Evolutionary conservation across 2,797 vertebrate genomes (phyloP), one percentile per base, ranked within the genome.

Genomic region (Allobates femoralis): DNA sequence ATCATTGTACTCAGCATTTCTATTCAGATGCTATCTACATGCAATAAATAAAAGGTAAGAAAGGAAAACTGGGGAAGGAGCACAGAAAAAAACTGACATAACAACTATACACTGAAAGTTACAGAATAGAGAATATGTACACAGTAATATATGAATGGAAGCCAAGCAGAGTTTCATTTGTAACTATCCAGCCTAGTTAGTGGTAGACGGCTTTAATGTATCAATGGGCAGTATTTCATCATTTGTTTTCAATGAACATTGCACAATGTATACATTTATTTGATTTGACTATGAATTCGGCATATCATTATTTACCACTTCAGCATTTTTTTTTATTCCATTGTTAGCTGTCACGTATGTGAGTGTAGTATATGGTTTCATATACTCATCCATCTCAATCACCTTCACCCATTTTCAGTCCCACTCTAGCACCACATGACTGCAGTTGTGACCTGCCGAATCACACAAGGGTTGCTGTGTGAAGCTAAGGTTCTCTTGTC

Each of bases 21-120:
- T 41, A 56, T 60, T 55, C 51, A 15, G 6, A 19, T 56, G 80
- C 81, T 83, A 83, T 83, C n/a, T 83, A 83, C 67, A 83, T 73
- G 67, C 66, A 83, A 83, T 83, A 83, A 83, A 83, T 83, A 83
- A 58, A 16, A 37, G 26, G 21, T 23, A 69, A 15, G 26, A 56
- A 79, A 26, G 2, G 21, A 32, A 37, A 32, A 21, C 23, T 5
- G 18, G 5, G 50, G 19, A 71, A 19, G 41, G n/a, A 12, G 28
- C n/a, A 28, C 7, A 1, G 10, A 69, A 69, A 7, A 69, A 69
- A 37, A 60, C 6, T 19, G 16, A 69, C 66, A 69, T 46, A 46
- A 46, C 41, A 46, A 46, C 11, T 6, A 46, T 46, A 6, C 7
- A 37, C 7, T 21, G 11, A 2, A 60, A 6, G 7, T 1, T n/a